phyloP scores from a whole-genome alignment of 2,113 vertebrate genomes.

The Australoheros scitulus region DNA sequence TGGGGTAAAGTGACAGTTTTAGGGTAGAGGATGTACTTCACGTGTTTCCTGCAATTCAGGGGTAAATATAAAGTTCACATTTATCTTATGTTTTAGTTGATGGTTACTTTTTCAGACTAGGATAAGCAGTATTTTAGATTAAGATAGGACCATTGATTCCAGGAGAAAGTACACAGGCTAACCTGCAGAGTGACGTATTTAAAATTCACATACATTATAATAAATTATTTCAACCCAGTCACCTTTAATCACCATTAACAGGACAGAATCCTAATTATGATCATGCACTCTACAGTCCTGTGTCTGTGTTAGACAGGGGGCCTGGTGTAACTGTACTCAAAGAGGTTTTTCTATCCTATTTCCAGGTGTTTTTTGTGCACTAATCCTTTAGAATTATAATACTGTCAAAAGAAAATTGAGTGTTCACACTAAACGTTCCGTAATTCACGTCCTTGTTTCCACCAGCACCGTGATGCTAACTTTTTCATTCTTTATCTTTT shows the following conservation, averaged over 20 bases:
- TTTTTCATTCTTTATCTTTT: not conserved
- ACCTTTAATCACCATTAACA: not conserved
- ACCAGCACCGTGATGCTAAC: not conserved
- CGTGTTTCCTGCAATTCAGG: not conserved
- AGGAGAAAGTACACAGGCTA: not conserved
- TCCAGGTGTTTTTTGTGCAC: not conserved
- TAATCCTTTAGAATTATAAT: not conserved
- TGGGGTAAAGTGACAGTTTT: not conserved
- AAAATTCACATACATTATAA: not conserved
- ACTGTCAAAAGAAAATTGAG: not conserved
- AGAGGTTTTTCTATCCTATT: not conserved
- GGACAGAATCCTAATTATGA: not conserved
- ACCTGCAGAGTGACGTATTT: not conserved
- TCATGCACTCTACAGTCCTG: not conserved
- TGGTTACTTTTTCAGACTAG: not conserved
- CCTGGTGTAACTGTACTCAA: not conserved
- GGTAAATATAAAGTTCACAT: not conserved
- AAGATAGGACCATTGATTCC: not conserved
- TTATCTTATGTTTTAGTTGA: not conserved
- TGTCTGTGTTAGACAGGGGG: not conserved
- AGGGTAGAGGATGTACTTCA: not conserved
- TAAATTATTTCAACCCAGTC: not conserved
- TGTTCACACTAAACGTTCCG: not conserved
- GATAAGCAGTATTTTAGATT: not conserved
- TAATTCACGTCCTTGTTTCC: not conserved